phyloP scores from a whole-genome alignment of 2,113 vertebrate species.

The Ornithorhynchus anatinus region DNA sequence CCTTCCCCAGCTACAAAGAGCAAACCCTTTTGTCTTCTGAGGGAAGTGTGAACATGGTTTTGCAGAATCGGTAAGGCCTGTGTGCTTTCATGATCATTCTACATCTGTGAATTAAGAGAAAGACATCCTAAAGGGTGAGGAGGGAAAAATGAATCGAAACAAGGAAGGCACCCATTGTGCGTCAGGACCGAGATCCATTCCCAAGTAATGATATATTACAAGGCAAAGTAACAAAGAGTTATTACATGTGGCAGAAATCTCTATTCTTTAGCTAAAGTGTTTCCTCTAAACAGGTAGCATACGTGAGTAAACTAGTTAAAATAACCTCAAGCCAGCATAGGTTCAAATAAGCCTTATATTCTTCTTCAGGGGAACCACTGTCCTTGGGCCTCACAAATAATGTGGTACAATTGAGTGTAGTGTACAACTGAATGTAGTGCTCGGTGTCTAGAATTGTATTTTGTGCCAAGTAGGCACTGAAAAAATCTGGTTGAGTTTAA shows the following conservation, averaged over 20 bases:
- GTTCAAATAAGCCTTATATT: not conserved
- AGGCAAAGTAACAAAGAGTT: not conserved
- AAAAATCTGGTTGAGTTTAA: too few relatives aligned
- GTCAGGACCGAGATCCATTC: not conserved
- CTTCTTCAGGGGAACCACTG: not conserved
- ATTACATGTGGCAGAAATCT: not conserved
- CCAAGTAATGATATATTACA: not conserved
- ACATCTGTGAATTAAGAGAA: not conserved
- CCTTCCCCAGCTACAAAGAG: not conserved
- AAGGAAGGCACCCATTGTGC: not conserved
- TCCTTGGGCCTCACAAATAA: not conserved
- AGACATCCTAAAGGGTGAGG: not conserved
- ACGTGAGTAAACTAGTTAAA: not conserved
- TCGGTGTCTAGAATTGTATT: too few relatives aligned
- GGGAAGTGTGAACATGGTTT: not conserved
- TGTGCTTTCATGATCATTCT: not conserved
- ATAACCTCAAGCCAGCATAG: not conserved
- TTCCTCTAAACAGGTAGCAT: not conserved
- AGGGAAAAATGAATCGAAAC: not conserved
- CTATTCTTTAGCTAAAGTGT: not conserved
- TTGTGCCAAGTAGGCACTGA: too few relatives aligned
- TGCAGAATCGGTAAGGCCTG: not conserved
- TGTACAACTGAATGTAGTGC: too few relatives aligned
- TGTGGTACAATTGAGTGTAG: too few relatives aligned
- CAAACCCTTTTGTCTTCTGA: not conserved